Evolutionary conservation across 2,113 vertebrate genomes (phyloP), one percentile per base, ranked within the genome.

Genomic region (Balaeniceps rex): DNA sequence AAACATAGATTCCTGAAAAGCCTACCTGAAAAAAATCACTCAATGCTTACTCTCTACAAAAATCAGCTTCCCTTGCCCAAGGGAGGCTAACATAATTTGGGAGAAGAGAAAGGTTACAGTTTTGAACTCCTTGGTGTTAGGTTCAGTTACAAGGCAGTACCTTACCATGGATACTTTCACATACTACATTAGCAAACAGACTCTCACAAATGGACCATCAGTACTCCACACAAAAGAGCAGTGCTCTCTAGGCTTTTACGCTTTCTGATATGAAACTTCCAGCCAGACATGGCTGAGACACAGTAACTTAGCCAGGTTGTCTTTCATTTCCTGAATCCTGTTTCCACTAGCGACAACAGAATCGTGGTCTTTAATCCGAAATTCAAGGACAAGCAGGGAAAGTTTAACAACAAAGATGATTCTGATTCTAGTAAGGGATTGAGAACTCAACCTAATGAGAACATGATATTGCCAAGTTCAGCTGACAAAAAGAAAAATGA

Each of bases 1-100:
- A 94, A 94, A 79, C 72, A 92, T 28, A 87, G 88, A 97, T 94
- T 96, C 89, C 82, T 88, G 71, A 87, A 94, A 95, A 91, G 74
- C 47, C 84, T 87, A 72, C 40, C 63, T 77, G 66, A 92, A 94
- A 96, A 96, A 96, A 94, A 90, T 42, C 51, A 80, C 26, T 80
- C 38, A 24, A 29, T 66, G 60, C 26, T 83, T 46, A 60, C 17
- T 57, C 49, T 49, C 33, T 52, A 88, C n/a, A 88, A 93, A 94
- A 77, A 51, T 58, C 63, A 85, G 68, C 46, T 68, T 84, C n/a
- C 10, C 29, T 88, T 91, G 26, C 51, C 24, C 55, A 74, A 47
- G 29, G 12, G 34, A 77, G 24, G 31, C 8, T 78, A 58, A 38
- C 12, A 28, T 14, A 55, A 86, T 31, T 16, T 52, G 44, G 10